Evolutionary conservation across 2,797 vertebrate species (phyloP).

Genomic region (Takifugu ocellatus): DNA sequence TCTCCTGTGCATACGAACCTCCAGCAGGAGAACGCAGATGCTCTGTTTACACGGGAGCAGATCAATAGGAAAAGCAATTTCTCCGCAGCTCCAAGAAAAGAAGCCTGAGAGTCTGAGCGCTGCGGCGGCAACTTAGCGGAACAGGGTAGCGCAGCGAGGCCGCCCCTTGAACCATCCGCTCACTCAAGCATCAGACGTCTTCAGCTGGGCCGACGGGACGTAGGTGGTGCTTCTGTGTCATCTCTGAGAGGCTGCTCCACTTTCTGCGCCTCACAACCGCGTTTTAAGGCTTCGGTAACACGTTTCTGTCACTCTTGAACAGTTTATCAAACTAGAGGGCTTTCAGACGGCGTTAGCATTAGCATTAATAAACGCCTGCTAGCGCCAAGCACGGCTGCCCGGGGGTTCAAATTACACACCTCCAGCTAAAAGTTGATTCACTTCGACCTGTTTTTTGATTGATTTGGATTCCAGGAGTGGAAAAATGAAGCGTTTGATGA

Average conservation of each 20-base stretch:
- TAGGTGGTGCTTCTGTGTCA: constrained; percentile 49
- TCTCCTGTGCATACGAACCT: constrained; percentile 59
- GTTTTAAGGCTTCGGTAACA: no score
- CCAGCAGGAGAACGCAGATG: constrained; percentile 40
- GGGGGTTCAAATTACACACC: constrained; percentile 14
- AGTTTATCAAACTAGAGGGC: constrained; percentile 6
- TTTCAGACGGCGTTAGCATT: constrained; percentile 24
- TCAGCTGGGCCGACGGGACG: constrained; percentile 35
- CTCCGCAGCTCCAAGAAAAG: constrained; percentile 56
- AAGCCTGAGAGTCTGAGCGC: constrained; percentile 28
- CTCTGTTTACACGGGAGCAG: constrained; percentile 54
- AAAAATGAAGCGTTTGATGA: background rate
- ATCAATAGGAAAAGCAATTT: constrained; percentile 59
- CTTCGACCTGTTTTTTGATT: background rate
- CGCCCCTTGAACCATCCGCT: constrained; percentile 43
- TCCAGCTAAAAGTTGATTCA: background rate
- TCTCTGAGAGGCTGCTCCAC: constrained; percentile 29
- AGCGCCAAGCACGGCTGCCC: constrained; percentile 17
- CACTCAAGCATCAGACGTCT: constrained; percentile 30
- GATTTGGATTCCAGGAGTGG: background rate
- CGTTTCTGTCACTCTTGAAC: constrained; percentile 6
- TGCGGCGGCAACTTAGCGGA: constrained; percentile 27
- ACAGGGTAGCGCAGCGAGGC: constrained; percentile 41
- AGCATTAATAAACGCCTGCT: constrained; percentile 42
- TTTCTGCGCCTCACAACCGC: constrained; percentile 1